Conservation (phyloP, 2,797 vertebrate species). For the Cygnus olor region DNA sequence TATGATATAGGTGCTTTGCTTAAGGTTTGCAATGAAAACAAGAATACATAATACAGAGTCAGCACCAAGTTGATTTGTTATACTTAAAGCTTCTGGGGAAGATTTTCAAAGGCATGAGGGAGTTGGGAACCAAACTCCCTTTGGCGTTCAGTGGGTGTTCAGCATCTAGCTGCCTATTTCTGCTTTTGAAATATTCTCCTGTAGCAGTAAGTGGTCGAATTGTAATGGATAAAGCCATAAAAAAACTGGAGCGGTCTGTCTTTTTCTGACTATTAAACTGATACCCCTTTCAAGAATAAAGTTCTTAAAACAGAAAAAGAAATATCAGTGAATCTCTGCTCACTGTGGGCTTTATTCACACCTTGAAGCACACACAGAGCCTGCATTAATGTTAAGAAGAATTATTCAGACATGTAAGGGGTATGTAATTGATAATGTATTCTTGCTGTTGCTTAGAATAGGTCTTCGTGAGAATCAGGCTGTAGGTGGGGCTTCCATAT, state of each 20-base stretch:
- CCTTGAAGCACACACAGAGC: background rate
- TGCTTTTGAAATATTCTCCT: conserved; percentile 13
- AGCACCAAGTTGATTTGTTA: background rate
- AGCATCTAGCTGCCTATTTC: conserved; percentile 8
- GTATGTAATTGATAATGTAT: background rate
- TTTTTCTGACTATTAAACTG: conserved; percentile 25
- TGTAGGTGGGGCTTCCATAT: conserved; percentile 1
- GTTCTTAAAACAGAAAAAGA: conserved; percentile 25
- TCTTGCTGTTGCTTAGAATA: conserved; percentile 4
- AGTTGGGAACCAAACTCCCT: background rate
- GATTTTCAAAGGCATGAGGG: conserved; percentile 12
- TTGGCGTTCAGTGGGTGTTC: background rate
- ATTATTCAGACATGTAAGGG: conserved; percentile 2
- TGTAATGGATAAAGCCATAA: conserved; percentile 19
- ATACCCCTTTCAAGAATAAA: conserved; percentile 22
- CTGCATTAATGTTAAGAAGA: background rate
- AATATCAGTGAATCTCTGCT: background rate
- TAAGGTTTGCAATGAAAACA: background rate
- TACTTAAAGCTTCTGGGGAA: background rate
- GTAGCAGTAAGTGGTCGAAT: background rate
- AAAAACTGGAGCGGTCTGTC: background rate
- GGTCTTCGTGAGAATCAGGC: background rate
- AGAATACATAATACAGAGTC: background rate
- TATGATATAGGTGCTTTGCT: background rate
- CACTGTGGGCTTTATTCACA: background rate